Percentiles rank a stretch among this genome's conserved stretches.
Conservation (phyloP, 2,888 invertebrate species). For the Hymenopus coronatus region DNA sequence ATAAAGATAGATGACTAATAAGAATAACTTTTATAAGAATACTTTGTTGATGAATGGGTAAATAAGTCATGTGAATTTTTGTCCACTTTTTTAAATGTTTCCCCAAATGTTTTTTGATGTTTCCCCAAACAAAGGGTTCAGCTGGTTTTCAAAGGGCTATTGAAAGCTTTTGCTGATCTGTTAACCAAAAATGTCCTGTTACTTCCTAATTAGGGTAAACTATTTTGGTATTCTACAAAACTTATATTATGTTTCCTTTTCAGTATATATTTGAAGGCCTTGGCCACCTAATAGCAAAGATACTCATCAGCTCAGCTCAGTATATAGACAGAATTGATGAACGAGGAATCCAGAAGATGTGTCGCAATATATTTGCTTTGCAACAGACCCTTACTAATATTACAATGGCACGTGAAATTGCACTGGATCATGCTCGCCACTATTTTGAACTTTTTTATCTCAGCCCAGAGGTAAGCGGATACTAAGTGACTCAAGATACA, state of each 20-base stretch:
- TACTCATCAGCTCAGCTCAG: slow-evolving; percentile 76
- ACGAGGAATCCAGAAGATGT: slow-evolving; percentile 78
- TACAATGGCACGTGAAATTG: slow-evolving; percentile 75
- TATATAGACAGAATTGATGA: slow-evolving; percentile 78
- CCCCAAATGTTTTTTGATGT: too few relatives aligned
- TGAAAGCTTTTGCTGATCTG: too few relatives aligned
- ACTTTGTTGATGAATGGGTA: too few relatives aligned
- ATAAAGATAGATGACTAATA: too few relatives aligned
- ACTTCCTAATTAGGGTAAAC: too few relatives aligned
- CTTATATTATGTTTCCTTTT: slow-evolving; percentile 26
- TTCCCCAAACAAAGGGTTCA: too few relatives aligned
- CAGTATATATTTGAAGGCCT: slow-evolving; percentile 90
- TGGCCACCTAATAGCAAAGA: slow-evolving; percentile 76
- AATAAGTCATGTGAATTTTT: too few relatives aligned
- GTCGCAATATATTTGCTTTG: slow-evolving; percentile 77
- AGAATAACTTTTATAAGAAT: too few relatives aligned
- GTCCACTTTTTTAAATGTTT: too few relatives aligned
- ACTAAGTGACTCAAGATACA: background rate
- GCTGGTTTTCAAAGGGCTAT: too few relatives aligned
- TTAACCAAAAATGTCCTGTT: too few relatives aligned
- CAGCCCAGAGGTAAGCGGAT: slow-evolving; percentile 67
- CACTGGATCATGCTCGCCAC: slow-evolving; percentile 83
- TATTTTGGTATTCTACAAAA: background rate
- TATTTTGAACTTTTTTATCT: slow-evolving; percentile 85
- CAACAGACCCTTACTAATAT: slow-evolving; percentile 85